Conservation (phyloP, 2,113 vertebrate species). For the Gracilinanus agilis region DNA sequence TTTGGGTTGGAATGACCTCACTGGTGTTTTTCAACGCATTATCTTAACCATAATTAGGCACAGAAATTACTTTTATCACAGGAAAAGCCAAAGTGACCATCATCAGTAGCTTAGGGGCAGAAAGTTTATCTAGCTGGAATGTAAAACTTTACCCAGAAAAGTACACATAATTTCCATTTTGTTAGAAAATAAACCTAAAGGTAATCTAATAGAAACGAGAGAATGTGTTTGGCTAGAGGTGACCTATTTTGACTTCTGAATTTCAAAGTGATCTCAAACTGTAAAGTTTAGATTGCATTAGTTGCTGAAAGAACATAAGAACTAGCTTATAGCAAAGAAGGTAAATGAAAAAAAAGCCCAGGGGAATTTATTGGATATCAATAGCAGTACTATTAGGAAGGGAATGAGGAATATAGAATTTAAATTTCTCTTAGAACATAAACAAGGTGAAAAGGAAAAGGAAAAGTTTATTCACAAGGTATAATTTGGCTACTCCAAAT, state of each 20-base stretch:
- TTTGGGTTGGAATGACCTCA: neutral
- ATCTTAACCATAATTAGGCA: neutral
- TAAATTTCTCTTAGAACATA: constrained; percentile 17
- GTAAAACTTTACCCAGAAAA: neutral
- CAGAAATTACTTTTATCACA: neutral
- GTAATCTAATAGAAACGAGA: constrained; percentile 10
- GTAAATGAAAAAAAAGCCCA: neutral
- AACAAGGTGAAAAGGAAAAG: neutral
- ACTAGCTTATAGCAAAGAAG: constrained; percentile 15
- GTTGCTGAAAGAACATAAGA: neutral
- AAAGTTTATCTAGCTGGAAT: neutral
- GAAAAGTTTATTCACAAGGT: neutral
- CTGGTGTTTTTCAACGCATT: neutral
- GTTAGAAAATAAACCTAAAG: constrained; percentile 13
- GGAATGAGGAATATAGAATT: neutral
- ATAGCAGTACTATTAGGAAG: neutral
- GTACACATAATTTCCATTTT: neutral
- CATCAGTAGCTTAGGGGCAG: neutral
- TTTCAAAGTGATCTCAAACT: constrained; percentile 2
- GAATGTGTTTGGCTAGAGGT: constrained; percentile 12
- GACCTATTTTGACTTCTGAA: neutral
- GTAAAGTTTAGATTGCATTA: neutral
- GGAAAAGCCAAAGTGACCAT: neutral
- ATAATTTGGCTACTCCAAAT: neutral
- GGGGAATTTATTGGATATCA: constrained; percentile 24